These are phyloP conservation scores for Atractosteus spatula DNA, from an alignment of 2,113 vertebrate species.

Conservation along the genomic window DNA sequence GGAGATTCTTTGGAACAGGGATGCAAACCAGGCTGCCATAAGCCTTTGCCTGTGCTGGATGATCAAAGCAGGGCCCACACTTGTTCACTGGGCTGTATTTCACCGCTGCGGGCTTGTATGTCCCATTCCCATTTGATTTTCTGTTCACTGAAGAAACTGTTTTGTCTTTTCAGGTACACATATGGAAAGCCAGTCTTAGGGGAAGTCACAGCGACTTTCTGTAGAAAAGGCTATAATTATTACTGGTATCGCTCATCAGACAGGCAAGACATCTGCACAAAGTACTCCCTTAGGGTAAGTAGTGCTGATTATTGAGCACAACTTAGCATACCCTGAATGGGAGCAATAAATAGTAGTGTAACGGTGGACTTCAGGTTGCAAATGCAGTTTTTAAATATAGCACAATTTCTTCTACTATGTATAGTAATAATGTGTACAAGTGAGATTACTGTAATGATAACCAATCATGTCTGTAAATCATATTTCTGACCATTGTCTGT, in stretches of 20 bases:
- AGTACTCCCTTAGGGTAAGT: conserved; percentile 47
- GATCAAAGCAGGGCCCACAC: not conserved
- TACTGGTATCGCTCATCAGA: not conserved
- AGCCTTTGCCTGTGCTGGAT: too few relatives aligned
- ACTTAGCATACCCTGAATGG: not conserved
- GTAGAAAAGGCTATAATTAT: conserved; percentile 4
- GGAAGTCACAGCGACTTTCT: conserved; percentile 41
- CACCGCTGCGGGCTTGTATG: not conserved
- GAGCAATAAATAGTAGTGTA: too few relatives aligned
- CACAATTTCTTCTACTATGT: too few relatives aligned
- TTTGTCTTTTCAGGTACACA: conserved; percentile 53
- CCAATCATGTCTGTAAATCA: too few relatives aligned
- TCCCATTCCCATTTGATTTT: not conserved
- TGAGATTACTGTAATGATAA: too few relatives aligned
- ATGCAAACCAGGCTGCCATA: too few relatives aligned
- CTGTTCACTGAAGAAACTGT: not conserved
- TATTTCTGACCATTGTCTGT: too few relatives aligned
- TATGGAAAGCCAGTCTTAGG: conserved; percentile 68
- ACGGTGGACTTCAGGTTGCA: too few relatives aligned
- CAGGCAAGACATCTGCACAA: conserved; percentile 28
- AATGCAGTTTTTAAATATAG: too few relatives aligned
- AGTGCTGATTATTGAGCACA: too few relatives aligned
- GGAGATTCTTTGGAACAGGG: too few relatives aligned
- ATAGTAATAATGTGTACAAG: too few relatives aligned
- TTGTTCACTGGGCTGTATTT: not conserved